These are phyloP conservation scores for Papilio gigon DNA, from an alignment of 2,888 invertebrate species.

Conservation along the genomic window DNA sequence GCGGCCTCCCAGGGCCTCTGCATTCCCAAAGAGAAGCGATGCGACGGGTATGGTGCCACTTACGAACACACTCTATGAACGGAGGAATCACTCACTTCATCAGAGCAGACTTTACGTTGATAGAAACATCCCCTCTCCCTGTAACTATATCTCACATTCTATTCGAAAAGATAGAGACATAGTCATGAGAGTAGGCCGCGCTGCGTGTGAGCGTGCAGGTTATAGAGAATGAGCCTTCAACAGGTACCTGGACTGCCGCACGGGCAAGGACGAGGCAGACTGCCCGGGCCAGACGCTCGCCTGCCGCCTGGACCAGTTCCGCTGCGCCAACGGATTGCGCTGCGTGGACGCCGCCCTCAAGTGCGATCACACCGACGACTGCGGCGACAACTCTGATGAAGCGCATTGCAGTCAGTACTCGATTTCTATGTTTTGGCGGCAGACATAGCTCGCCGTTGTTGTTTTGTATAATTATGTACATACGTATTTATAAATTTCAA, in stretches of 20 bases:
- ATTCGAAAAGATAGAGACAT: too few species aligned
- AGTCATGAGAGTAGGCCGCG: too few species aligned
- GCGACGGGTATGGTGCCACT: conserved; percentile 85
- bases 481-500: too few species aligned
- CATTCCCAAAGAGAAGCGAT: conserved; percentile 93
- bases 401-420: conserved; percentile 89
- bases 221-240: too few species aligned
- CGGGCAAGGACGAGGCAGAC: conserved; percentile 90
- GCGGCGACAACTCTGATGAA: conserved; percentile 95
- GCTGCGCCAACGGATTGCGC: conserved; percentile 90
- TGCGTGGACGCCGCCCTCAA: conserved; percentile 88
- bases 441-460: too few species aligned
- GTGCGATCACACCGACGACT: conserved; percentile 95
- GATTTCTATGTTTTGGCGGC: background rate
- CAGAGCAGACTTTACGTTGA: too few species aligned
- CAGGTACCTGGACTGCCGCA: conserved; percentile 91
- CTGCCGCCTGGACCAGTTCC: conserved; percentile 92
- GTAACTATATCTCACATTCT: too few species aligned
- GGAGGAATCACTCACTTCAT: too few species aligned
- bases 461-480: too few species aligned
- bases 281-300: conserved; percentile 84
- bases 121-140: too few species aligned
- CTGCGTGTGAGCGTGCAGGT: too few species aligned
- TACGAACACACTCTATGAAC: background rate
- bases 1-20: conserved; percentile 87